phyloP scores from a whole-genome alignment of 2,113 vertebrate genomes.

The Holacanthus passer region DNA sequence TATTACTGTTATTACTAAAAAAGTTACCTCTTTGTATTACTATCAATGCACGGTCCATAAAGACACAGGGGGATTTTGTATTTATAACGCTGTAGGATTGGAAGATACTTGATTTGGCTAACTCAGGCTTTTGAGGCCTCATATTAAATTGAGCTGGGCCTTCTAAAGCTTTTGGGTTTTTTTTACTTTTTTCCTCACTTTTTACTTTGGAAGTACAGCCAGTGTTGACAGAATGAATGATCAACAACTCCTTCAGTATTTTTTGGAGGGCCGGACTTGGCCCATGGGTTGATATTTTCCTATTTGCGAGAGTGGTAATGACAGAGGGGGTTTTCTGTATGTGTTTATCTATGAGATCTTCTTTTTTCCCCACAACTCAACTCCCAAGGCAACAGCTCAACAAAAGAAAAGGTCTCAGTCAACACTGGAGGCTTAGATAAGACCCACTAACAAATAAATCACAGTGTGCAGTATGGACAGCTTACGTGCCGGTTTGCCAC shows the following conservation, averaged over 20 bases:
- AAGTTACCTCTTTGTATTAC: not conserved
- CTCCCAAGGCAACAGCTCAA: conserved; percentile 23
- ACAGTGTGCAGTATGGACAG: conserved; percentile 7
- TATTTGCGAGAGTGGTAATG: not conserved
- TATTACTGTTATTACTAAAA: not conserved
- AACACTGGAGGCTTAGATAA: conserved; percentile 58
- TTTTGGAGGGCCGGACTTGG: not conserved
- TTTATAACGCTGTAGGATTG: not conserved
- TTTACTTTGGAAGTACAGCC: not conserved
- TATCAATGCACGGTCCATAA: not conserved
- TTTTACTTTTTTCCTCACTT: not conserved
- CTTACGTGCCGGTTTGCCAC: conserved; percentile 51
- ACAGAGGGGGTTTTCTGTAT: conserved; percentile 24
- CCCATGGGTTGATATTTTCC: not conserved
- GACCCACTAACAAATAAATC: conserved; percentile 25
- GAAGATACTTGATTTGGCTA: not conserved
- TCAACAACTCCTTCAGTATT: not conserved
- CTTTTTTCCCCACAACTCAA: conserved; percentile 35
- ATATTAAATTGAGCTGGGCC: too few relatives aligned
- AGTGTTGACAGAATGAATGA: not conserved
- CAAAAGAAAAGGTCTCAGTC: conserved; percentile 55
- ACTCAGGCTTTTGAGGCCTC: not conserved
- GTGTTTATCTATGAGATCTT: conserved; percentile 35
- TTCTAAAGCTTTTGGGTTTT: not conserved
- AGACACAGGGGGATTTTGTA: not conserved